Evolutionary conservation across 2,888 invertebrate species (phyloP), one percentile per base, ranked within the genome.

Genomic region (Aphodius sticticus): DNA sequence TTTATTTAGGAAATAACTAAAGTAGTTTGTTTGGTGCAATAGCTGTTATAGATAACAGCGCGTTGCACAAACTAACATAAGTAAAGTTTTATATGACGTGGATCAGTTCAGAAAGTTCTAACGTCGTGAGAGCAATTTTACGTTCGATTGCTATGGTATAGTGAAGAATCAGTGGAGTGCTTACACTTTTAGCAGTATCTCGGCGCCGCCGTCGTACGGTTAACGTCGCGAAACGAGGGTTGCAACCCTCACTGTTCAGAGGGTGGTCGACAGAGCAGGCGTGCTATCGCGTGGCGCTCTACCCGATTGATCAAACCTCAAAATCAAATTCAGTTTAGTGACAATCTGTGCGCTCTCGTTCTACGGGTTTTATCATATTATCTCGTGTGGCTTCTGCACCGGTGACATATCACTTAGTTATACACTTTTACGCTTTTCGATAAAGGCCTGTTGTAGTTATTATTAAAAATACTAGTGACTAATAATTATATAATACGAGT

Each of bases 251-350:
- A 83, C 83, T 81, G 81, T 82, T 81, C 78, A 81, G 83, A 81
- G 83, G 83, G 81, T 81, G 78, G 83, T 81, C 82, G 83, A 79
- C 77, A 36, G 79, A 81, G 81, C 79, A 80, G 82, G 82, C 82
- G 81, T 81, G 81, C 80, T 71, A 72, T 79, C 81, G 82, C 81
- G 77, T 81, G 70, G 53, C 53, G 53, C 53, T 53, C 81, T 80
- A 53, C 79, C 70, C 74, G 76, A 82, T 82, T 79, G 79, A 82
- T 82, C 78, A 82, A 81, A 81, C 81, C 82, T 80, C 79, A 78
- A 77, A 53, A 76, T 75, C 69, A 38, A 79, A 77, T 81, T 78
- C 69, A 76, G 9, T 78, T 38, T 77, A 78, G 74, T 81, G 82
- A 81, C 82, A 82, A 82, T 82, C 81, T 80, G 78, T 53, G 77